Percentiles rank a stretch among this genome's conserved stretches.
Evolutionary conservation across 2,888 invertebrate species (phyloP).

Genomic region (Noctua janthe): DNA sequence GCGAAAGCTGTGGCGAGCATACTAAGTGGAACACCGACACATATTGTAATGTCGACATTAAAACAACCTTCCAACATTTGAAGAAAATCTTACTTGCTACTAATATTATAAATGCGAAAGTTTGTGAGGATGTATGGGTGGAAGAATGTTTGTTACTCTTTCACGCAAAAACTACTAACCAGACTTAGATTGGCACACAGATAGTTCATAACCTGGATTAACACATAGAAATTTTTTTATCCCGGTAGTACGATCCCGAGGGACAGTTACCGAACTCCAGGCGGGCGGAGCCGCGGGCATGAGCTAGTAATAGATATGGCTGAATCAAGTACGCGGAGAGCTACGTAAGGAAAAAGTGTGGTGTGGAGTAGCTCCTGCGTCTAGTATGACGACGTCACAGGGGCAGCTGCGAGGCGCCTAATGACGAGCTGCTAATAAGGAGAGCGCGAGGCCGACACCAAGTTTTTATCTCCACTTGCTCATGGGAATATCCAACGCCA

Average conservation of each 20-base stretch:
- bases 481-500: neutral
- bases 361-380: neutral
- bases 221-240: too few relatives aligned
- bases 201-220: too few relatives aligned
- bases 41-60: constrained; percentile 16
- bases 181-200: too few relatives aligned
- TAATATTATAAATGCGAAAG: too few relatives aligned
- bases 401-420: neutral
- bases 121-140: too few relatives aligned
- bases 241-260: too few relatives aligned
- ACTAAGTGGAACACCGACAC: constrained; percentile 6
- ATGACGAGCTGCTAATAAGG: neutral
- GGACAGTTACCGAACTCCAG: too few relatives aligned
- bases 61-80: neutral
- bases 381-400: neutral
- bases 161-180: too few relatives aligned
- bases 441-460: neutral
- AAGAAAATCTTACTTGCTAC: neutral
- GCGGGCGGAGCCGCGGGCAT: too few relatives aligned
- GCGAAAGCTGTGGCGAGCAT: constrained; percentile 28
- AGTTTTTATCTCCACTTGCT: constrained; percentile 6
- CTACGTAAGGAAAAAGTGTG: neutral
- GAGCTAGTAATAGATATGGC: neutral
- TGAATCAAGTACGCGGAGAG: neutral
- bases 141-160: too few relatives aligned